Percentiles rank a stretch among this genome's conserved stretches.
These are phyloP conservation scores for Mastacembelus armatus DNA, from an alignment of 2,797 vertebrate species.

Conservation along the genomic window DNA sequence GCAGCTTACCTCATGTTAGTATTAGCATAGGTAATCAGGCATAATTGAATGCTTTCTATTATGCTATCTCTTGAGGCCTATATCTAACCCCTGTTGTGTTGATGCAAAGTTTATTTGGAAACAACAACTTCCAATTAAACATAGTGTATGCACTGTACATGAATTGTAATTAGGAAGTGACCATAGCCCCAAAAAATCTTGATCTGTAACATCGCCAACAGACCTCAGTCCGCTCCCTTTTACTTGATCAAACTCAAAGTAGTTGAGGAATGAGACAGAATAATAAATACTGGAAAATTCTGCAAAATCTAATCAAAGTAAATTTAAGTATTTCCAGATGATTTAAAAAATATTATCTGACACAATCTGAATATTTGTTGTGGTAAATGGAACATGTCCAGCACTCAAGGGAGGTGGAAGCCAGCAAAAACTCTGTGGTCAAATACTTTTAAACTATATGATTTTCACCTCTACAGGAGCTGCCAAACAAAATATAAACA, in stretches of 20 bases:
- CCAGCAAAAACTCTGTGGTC: constrained; percentile 28
- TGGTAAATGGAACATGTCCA: constrained; percentile 11
- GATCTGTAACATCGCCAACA: constrained; percentile 11
- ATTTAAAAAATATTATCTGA: constrained; percentile 8
- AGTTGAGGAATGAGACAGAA: background rate
- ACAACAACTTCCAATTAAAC: constrained; percentile 73
- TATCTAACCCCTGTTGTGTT: constrained; percentile 74
- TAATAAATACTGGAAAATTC: constrained; percentile 1
- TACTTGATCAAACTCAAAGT: background rate
- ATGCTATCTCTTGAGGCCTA: constrained; percentile 64
- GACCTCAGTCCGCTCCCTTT: constrained; percentile 6
- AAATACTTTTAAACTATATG: constrained; percentile 16
- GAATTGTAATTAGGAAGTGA: constrained; percentile 52
- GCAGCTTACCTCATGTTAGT: constrained; percentile 74
- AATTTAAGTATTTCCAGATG: constrained; percentile 16
- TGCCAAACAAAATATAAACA: constrained; percentile 34
- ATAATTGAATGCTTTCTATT: constrained; percentile 76
- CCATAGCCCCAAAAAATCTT: constrained; percentile 23
- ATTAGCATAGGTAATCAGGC: constrained; percentile 81
- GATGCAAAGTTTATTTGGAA: constrained; percentile 77
- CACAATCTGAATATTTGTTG: constrained; percentile 21
- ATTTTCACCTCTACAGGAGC: constrained; percentile 8
- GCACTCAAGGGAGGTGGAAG: background rate
- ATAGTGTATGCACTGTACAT: constrained; percentile 34
- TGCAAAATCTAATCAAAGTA: constrained; percentile 2